Evolutionary conservation across 1,140 invertebrate species (phyloP).

Genomic region (Gonatopus flavifemur): DNA sequence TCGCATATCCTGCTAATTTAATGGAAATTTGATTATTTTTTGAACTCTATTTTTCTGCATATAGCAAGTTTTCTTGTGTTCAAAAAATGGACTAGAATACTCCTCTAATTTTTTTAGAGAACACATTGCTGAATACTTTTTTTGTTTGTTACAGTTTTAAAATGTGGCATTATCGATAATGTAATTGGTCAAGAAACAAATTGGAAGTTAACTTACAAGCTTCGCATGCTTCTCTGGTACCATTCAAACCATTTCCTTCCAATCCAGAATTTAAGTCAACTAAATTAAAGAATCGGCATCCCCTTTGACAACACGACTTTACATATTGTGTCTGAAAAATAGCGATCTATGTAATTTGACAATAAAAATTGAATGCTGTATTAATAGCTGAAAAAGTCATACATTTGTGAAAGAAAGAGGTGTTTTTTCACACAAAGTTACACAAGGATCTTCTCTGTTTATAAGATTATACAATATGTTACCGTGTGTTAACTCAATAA

Average conservation of each 20-base stretch:
- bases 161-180: conserved; percentile 1
- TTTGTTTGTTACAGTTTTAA: not conserved
- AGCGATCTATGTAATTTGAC: not conserved
- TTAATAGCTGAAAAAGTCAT: too few relatives aligned
- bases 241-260: conserved; percentile 37
- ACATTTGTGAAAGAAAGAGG: conserved; percentile 26
- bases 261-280: conserved; percentile 37
- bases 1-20: too few relatives aligned
- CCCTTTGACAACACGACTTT: conserved; percentile 49
- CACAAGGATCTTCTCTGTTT: conserved; percentile 43
- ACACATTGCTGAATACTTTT: too few relatives aligned
- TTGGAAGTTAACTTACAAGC: conserved; percentile 34
- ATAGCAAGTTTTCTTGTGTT: too few relatives aligned
- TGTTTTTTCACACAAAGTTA: conserved; percentile 42
- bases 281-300: conserved; percentile 54
- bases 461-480: conserved; percentile 37
- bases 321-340: conserved; percentile 38
- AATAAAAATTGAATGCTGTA: conserved; percentile 1
- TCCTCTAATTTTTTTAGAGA: too few relatives aligned
- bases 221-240: conserved; percentile 46
- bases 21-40: too few relatives aligned
- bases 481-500: conserved; percentile 14
- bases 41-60: too few relatives aligned
- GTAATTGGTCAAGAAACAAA: not conserved
- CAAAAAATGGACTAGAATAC: too few relatives aligned